A percentile compares a stretch with the other conserved stretches of the same genome.
Evolutionary conservation across 2,888 invertebrate species (phyloP).

Genomic region (Aphrophora alni): DNA sequence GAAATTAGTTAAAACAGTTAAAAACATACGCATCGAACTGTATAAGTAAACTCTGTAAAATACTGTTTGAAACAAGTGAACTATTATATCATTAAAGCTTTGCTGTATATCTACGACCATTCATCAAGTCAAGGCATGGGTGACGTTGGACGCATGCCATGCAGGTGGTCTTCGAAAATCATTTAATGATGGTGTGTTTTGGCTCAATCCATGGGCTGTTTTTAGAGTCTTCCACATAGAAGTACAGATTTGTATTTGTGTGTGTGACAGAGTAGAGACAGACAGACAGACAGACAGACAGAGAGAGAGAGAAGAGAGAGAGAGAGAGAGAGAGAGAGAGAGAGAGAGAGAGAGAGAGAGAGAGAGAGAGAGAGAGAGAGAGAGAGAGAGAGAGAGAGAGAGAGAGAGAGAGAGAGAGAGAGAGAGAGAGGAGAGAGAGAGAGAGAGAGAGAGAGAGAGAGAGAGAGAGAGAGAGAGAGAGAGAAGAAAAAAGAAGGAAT

Average conservation of each 20-base stretch:
- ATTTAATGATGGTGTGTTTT: background rate
- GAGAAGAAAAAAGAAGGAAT: background rate
- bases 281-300: too few relatives aligned
- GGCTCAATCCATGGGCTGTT: background rate
- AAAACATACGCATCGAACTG: too few relatives aligned
- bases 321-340: too few relatives aligned
- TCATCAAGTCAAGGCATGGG: background rate
- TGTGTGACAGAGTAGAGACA: too few relatives aligned
- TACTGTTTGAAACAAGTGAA: too few relatives aligned
- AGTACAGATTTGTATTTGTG: too few relatives aligned
- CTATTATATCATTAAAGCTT: too few relatives aligned
- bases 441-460: conserved; percentile 7
- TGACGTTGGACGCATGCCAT: background rate
- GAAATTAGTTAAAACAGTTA: too few relatives aligned
- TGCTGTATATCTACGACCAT: background rate
- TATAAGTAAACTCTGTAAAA: too few relatives aligned
- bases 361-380: conserved; percentile 3
- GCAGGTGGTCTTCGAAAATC: background rate
- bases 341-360: background rate
- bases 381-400: background rate
- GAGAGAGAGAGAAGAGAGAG: too few relatives aligned
- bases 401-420: conserved; percentile 15
- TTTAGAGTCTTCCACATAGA: background rate
- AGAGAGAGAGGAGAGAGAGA: background rate
- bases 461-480: conserved; percentile 22